Percentiles rank a stretch among this genome's conserved stretches.
Conservation (phyloP, 2,113 vertebrate genomes). For the Nibea albiflora region DNA sequence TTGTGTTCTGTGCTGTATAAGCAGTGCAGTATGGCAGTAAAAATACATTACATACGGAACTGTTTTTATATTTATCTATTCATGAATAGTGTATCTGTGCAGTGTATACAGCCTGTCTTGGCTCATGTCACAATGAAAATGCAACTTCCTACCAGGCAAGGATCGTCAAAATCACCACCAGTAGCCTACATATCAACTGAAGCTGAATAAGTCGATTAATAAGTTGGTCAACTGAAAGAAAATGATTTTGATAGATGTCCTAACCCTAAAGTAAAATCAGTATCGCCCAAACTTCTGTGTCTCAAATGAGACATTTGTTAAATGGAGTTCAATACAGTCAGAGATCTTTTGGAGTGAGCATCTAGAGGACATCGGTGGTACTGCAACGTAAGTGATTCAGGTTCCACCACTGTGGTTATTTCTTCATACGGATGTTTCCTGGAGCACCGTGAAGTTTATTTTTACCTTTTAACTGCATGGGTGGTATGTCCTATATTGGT, state of each 20-base stretch:
- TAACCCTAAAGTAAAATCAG: too few species aligned
- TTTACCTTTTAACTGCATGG: conserved; percentile 50
- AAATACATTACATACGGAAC: not conserved
- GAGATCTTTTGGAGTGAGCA: not conserved
- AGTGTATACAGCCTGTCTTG: not conserved
- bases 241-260: not conserved
- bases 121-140: not conserved
- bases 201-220: not conserved
- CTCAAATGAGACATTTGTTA: not conserved
- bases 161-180: not conserved
- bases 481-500: conserved; percentile 37
- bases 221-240: not conserved
- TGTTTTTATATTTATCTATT: not conserved
- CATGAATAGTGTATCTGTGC: not conserved
- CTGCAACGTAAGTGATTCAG: not conserved
- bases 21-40: not conserved
- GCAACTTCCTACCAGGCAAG: not conserved
- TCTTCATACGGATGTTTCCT: conserved; percentile 4
- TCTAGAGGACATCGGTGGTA: not conserved
- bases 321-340: not conserved
- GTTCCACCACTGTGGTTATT: not conserved
- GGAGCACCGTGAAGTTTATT: conserved; percentile 6
- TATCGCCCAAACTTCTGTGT: not conserved
- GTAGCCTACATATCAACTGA: too few species aligned
- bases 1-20: not conserved